Evolutionary conservation across 2,797 vertebrate genomes (phyloP), one percentile per base, ranked within the genome.

Genomic region (Botia kubotai): DNA sequence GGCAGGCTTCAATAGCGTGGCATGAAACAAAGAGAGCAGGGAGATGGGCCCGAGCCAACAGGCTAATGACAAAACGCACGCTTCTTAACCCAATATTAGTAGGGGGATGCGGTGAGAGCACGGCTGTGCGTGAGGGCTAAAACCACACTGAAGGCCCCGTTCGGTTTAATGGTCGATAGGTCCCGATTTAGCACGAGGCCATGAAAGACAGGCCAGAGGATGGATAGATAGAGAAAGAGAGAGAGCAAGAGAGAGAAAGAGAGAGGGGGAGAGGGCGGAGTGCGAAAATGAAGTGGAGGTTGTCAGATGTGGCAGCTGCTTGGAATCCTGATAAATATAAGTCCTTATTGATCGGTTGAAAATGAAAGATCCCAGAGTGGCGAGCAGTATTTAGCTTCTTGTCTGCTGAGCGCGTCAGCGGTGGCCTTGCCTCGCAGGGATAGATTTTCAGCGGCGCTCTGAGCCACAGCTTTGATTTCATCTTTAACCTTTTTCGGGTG

Each of bases 241-340:
- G 33, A 33, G 33, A 3, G 4, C 3, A 11, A 43, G 65, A 62
- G 75, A 29, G 84, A 87, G 87, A 90, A 65, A 7, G 80, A 71
- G 81, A 11, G 73, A 77, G 52, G 53, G 86, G 75, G 85, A 84
- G 80, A 71, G 88, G 89, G 87, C 82, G 90, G 93, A 96, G 95
- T 93, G 95, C 93, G 94, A 93, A 95, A 97, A 97, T 96, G 96
- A 97, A 98, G 96, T 97, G 95, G 95, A 96, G 96, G 95, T 95
- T 97, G 96, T 98, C 97, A 98, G 96, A 96, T 95, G 96, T 96
- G 97, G 96, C 96, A 97, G 97, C 97, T 96, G 97, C 96, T 96
- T 94, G 93, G 95, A 96, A 96, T 96, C 95, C 95, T 98, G 97
- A 98, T 98, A 98, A 98, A 99, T 98, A 98, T 96, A 98, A 98